A percentile compares a stretch with the other conserved stretches of the same genome.
Conservation (phyloP, 2,888 invertebrate genomes). For the Agonopterix arenella region DNA sequence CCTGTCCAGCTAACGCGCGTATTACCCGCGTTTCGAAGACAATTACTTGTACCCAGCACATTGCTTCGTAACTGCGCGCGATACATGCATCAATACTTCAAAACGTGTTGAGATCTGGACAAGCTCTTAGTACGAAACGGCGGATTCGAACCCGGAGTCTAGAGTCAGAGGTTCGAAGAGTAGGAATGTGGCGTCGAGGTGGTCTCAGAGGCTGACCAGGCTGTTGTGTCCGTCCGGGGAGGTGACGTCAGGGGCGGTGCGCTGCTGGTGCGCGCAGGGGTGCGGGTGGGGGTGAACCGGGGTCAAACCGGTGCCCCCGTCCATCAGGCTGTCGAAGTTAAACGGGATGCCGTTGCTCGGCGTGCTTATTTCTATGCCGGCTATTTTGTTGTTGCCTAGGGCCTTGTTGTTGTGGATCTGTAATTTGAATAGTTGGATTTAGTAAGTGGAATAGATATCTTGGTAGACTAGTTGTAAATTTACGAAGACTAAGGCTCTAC, state of each 20-base stretch:
- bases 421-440: conserved; percentile 6
- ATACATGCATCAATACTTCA: not conserved
- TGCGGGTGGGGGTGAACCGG: conserved; percentile 82
- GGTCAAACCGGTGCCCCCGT: conserved; percentile 94
- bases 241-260: conserved; percentile 82
- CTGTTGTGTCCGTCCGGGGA: conserved; percentile 87
- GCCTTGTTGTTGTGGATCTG: conserved; percentile 72
- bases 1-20: too few relatives aligned
- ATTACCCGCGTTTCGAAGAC: too few relatives aligned
- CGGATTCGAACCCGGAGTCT: conserved; percentile 5
- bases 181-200: conserved; percentile 23
- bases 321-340: conserved; percentile 95
- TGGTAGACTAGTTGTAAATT: too few relatives aligned
- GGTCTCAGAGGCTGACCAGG: conserved; percentile 88
- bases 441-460: not conserved
- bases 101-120: not conserved
- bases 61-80: too few relatives aligned
- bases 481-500: too few relatives aligned
- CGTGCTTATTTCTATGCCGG: conserved; percentile 90
- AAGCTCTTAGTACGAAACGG: conserved; percentile 2
- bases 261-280: conserved; percentile 87
- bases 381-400: conserved; percentile 77
- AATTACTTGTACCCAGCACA: too few relatives aligned
- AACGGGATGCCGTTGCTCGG: conserved; percentile 92
- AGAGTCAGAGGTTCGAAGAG: conserved; percentile 20